Percentiles rank a stretch among this genome's conserved stretches.
Conservation (phyloP, 2,113 vertebrate species). For the Myotis brandtii region DNA sequence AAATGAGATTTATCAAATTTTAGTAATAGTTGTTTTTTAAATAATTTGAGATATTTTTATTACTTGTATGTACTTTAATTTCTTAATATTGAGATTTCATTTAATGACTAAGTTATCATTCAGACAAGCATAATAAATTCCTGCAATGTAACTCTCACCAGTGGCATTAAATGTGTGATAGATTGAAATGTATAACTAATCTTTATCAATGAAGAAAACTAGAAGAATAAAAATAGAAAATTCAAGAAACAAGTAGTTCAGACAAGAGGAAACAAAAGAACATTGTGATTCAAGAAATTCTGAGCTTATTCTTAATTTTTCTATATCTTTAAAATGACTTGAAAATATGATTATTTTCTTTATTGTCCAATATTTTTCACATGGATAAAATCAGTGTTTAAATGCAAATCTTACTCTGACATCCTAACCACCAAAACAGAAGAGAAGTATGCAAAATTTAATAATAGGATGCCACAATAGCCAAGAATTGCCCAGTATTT, state of each 20-base stretch:
- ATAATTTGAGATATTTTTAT: neutral
- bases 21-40: neutral
- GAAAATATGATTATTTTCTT: neutral
- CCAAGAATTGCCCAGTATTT: neutral
- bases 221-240: neutral
- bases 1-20: neutral
- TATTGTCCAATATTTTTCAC: neutral
- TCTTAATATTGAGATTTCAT: neutral
- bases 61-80: neutral
- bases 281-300: neutral
- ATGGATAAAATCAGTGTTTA: neutral
- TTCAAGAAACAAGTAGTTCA: neutral
- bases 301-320: neutral
- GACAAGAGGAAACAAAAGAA: neutral
- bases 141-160: neutral
- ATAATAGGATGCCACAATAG: neutral
- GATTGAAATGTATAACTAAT: neutral
- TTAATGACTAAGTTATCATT: neutral
- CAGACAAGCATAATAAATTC: conserved; percentile 17
- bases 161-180: neutral
- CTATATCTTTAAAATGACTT: neutral
- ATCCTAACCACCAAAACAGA: conserved; percentile 13
- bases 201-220: neutral
- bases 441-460: neutral
- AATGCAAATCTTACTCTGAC: neutral